phyloP scores from a whole-genome alignment of 2,113 vertebrate species.

The Caracal caracal region DNA sequence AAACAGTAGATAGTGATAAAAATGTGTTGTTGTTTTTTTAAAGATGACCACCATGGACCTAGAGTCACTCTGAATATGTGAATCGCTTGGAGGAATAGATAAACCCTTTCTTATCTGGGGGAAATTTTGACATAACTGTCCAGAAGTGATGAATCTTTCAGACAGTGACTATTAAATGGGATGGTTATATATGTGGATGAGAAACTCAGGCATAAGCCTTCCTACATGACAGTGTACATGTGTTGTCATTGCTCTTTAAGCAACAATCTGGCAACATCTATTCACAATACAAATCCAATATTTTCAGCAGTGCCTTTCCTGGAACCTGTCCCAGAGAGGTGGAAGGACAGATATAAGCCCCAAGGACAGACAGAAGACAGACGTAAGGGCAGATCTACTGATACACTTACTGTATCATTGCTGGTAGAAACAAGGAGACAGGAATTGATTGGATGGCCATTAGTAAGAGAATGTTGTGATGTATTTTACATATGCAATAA shows the following conservation, averaged over 20 bases:
- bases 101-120: not conserved
- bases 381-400: not conserved
- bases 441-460: not conserved
- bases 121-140: not conserved
- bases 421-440: not conserved
- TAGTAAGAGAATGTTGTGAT: not conserved
- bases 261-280: not conserved
- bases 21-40: not conserved
- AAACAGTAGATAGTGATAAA: not conserved
- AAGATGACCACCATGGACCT: not conserved
- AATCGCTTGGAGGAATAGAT: not conserved
- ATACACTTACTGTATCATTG: not conserved
- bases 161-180: not conserved
- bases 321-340: not conserved
- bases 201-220: not conserved
- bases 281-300: not conserved
- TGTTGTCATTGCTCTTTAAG: not conserved
- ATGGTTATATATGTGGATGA: not conserved
- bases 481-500: not conserved
- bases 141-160: not conserved
- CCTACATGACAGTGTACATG: not conserved
- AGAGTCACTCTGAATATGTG: not conserved
- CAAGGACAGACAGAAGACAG: too few relatives aligned
- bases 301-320: not conserved
- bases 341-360: not conserved